Percentiles rank a stretch among this genome's conserved stretches.
phyloP scores from a whole-genome alignment of 2,797 vertebrate genomes.

The Schizopygopsis malacanthus region DNA sequence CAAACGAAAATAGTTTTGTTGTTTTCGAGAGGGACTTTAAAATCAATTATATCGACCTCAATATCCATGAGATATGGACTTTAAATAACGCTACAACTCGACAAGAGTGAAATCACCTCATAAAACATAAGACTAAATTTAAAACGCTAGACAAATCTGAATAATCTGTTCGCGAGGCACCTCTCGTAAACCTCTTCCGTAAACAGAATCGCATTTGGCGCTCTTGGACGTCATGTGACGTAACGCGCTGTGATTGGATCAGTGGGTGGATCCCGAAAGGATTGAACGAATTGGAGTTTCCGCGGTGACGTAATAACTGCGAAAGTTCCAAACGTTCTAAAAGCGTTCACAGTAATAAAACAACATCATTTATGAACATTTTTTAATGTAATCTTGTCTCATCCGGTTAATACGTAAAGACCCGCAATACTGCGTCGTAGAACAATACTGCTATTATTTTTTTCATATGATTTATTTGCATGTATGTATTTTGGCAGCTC shows the following conservation, averaged over 20 bases:
- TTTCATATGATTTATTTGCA: not conserved
- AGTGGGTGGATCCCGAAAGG: not conserved
- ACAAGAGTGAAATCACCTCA: not conserved
- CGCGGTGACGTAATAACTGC: not conserved
- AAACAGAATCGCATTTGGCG: slow-evolving; percentile 37
- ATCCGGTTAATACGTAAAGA: not conserved
- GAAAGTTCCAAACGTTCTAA: not conserved
- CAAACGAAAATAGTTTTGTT: slow-evolving; percentile 82
- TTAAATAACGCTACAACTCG: not conserved
- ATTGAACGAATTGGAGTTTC: not conserved
- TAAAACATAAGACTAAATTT: not conserved
- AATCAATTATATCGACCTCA: slow-evolving; percentile 78
- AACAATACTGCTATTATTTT: not conserved
- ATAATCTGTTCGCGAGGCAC: too few species aligned
- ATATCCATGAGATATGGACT: slow-evolving; percentile 53
- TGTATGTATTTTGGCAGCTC: not conserved
- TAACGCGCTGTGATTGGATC: slow-evolving; percentile 18
- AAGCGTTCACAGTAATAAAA: not conserved
- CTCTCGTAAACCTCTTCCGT: slow-evolving; percentile 9
- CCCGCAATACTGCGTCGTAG: not conserved
- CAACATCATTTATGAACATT: not conserved
- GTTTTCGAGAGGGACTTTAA: slow-evolving; percentile 75
- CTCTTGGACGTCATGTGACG: slow-evolving; percentile 2
- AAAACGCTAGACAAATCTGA: not conserved
- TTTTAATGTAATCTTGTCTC: not conserved